phyloP scores from a whole-genome alignment of 2,888 invertebrate species.

The Eristalis tenax region DNA sequence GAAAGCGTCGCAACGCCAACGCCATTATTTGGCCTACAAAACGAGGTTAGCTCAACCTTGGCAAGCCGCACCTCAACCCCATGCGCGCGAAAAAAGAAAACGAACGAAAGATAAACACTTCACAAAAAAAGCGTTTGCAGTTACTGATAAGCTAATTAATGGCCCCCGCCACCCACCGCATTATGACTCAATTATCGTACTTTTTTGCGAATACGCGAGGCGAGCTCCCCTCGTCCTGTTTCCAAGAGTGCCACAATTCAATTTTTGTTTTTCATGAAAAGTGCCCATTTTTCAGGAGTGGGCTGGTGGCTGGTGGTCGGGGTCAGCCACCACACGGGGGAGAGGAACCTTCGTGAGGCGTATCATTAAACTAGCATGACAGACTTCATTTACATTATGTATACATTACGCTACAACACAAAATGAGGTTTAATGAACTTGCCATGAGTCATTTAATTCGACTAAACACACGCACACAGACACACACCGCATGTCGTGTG shows the following conservation, averaged over 20 bases:
- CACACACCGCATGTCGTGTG: not conserved
- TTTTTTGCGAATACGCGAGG: not conserved
- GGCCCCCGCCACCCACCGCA: conserved; percentile 23
- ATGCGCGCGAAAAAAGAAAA: not conserved
- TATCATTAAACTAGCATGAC: conserved; percentile 60
- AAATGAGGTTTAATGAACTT: conserved; percentile 63
- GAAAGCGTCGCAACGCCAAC: not conserved
- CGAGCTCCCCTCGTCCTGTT: not conserved
- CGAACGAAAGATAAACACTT: not conserved
- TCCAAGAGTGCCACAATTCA: not conserved
- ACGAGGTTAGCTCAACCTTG: conserved; percentile 3
- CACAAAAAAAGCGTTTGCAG: conserved; percentile 8
- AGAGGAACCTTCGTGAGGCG: conserved; percentile 1
- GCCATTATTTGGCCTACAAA: conserved; percentile 9
- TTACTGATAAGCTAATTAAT: conserved; percentile 49
- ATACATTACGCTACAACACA: conserved; percentile 11
- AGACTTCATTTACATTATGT: conserved; percentile 32
- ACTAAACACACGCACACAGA: not conserved
- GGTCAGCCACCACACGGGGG: not conserved
- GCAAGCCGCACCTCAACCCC: not conserved
- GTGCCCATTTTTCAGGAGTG: not conserved
- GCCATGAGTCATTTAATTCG: conserved; percentile 53
- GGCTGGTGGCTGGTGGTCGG: not conserved
- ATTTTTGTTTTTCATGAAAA: not conserved
- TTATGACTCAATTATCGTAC: conserved; percentile 56